These are phyloP conservation scores for Chiridota heheva DNA, from an alignment of 35 echinoderm and acorn worm species.

Conservation along the genomic window DNA sequence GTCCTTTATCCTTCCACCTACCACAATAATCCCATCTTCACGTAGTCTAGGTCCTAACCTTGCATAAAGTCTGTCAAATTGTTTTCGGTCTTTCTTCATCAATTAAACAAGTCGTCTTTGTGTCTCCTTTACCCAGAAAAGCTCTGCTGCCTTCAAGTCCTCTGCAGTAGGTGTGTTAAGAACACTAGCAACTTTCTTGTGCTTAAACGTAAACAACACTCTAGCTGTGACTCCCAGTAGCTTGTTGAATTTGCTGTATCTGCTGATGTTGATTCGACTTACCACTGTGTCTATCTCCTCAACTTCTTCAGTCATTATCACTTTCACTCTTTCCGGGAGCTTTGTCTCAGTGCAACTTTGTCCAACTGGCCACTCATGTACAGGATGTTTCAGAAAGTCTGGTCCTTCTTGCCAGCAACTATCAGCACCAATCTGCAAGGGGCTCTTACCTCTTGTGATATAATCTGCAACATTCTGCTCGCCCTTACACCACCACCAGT, in stretches of 20 bases:
- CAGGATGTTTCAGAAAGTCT: constrained; percentile 38
- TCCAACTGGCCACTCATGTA: constrained; percentile 33
- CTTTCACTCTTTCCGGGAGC: not conserved
- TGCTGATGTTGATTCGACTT: constrained; percentile 23
- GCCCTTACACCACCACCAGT: constrained; percentile 56
- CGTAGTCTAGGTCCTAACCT: constrained; percentile 9
- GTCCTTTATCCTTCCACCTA: constrained; percentile 29
- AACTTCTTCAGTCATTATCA: constrained; percentile 15
- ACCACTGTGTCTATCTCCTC: constrained; percentile 32
- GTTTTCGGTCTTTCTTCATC: not conserved
- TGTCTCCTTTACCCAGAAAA: constrained; percentile 45
- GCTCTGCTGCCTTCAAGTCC: constrained; percentile 27
- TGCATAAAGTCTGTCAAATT: constrained; percentile 31
- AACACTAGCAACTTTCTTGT: constrained; percentile 12
- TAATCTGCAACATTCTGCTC: constrained; percentile 35
- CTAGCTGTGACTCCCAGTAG: constrained; percentile 44
- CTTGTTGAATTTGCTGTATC: constrained; percentile 46
- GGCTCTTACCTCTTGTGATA: constrained; percentile 23
- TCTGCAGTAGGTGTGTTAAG: constrained; percentile 13
- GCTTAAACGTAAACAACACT: constrained; percentile 17
- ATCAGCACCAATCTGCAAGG: constrained; percentile 12
- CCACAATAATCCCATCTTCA: constrained; percentile 39
- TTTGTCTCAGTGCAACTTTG: constrained; percentile 50
- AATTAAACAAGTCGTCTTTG: constrained; percentile 26
- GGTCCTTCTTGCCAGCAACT: constrained; percentile 40